phyloP scores from a whole-genome alignment of 2,797 vertebrate species.

The Smutsia gigantea region DNA sequence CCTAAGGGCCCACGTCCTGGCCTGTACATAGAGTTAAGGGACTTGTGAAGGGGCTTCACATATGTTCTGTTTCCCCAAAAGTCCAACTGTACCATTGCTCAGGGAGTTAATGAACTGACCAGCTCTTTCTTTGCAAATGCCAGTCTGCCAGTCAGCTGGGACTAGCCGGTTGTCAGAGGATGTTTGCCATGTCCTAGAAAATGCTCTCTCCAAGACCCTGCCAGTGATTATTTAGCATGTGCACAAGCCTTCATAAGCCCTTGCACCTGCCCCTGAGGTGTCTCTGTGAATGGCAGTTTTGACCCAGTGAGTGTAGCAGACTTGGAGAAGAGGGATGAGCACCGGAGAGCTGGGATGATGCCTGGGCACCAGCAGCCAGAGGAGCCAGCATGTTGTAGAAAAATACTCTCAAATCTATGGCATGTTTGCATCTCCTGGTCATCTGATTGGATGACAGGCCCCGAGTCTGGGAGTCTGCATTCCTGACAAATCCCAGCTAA shows the following conservation, averaged over 20 bases:
- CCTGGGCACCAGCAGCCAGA: neutral
- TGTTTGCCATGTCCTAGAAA: conserved; percentile 47
- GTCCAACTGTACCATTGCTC: neutral
- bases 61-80: neutral
- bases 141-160: conserved; percentile 38
- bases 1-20: neutral
- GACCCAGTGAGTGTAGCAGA: neutral
- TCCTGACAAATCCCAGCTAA: neutral
- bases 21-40: neutral
- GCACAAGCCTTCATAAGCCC: neutral
- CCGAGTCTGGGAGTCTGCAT: neutral
- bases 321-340: neutral
- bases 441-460: neutral
- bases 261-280: neutral
- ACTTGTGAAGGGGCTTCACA: neutral
- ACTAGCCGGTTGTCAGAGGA: conserved; percentile 32
- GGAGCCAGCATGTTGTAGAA: fast-evolving
- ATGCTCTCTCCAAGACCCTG: neutral
- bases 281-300: neutral
- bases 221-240: neutral
- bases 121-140: neutral
- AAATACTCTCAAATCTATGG: neutral
- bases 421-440: neutral
- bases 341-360: neutral
- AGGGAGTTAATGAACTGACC: conserved; percentile 40